A percentile compares a stretch with the other conserved stretches of the same genome.
Evolutionary conservation across 2,113 vertebrate species (phyloP).

Genomic region (Crotalus helleri): DNA sequence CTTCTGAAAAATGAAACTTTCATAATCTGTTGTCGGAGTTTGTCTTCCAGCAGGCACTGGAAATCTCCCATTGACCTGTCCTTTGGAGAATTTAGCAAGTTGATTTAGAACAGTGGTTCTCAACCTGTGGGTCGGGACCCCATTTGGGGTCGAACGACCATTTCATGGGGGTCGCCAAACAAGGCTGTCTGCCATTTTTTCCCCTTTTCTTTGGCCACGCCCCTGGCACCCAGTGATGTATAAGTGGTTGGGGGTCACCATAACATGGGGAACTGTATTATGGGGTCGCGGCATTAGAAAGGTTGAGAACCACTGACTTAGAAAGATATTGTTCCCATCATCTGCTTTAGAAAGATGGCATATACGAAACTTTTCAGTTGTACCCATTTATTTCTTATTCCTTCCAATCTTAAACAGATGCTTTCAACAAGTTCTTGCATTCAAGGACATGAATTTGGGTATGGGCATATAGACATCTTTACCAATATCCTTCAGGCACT

Average conservation of each 20-base stretch:
- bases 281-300: too few relatives aligned
- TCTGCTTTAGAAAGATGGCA: background rate
- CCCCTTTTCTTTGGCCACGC: too few relatives aligned
- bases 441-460: background rate
- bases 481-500: background rate
- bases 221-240: too few relatives aligned
- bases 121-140: too few relatives aligned
- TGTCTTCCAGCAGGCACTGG: background rate
- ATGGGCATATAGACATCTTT: background rate
- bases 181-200: too few relatives aligned
- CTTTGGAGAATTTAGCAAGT: background rate
- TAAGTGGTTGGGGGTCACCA: too few relatives aligned
- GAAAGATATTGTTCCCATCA: background rate
- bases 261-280: too few relatives aligned
- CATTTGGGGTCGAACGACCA: too few relatives aligned
- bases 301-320: background rate
- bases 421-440: background rate
- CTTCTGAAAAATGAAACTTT: background rate
- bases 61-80: background rate
- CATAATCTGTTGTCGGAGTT: background rate
- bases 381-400: background rate
- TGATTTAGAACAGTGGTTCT: background rate
- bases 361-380: background rate
- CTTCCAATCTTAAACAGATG: background rate
- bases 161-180: too few relatives aligned